Base-by-base conservation (phyloP, 2,113 vertebrate species). In the Dicerorhinus sumatrensis region DNA sequence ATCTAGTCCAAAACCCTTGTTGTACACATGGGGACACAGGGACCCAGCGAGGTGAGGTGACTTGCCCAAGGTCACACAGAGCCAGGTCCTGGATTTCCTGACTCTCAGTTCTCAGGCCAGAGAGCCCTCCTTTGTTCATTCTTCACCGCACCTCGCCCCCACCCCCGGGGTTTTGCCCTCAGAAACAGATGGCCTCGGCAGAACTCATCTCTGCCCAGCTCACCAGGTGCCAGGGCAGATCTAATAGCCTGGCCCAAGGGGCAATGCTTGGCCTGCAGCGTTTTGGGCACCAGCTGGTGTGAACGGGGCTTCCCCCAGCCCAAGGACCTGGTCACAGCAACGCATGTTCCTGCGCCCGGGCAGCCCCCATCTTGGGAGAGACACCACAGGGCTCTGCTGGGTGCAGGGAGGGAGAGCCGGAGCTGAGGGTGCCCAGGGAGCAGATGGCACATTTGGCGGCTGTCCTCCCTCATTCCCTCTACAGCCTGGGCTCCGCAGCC, bases 121-220 rank as follows among this genome's bases (percentile, higher is more conserved):
- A 56, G 62, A 39, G 36, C 16, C 54, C 62, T 36, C 80, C 18
- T 56, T 42, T 8, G n/a, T 36, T 96, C 63, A 6, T 54, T 54
- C 51, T 54, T 54, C 14, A 54, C 12, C 51, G 8, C 46, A 1
- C 14, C 13, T 3, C 51, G 3, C 51, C 51, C 3, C 51, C 51
- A 10, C 2, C 14, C 14, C 51, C 3, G 13, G 13, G 2, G 51
- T 54, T 54, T 54, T 54, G 56, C 6, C 33, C 33, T 76, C 56
- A 58, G 62, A 80, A 80, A 75, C 86, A 98, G 89, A 96, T 65
- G 95, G 95, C 62, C 25, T 70, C 46, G 83, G 89, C 70, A 94
- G 62, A 85, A 39, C 13, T 70, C 81, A 21, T 13, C 77, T 88
- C 62, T 80, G 60, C 11, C 42, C 29, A 48, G 60, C 48, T 72